These are phyloP conservation scores for Ciconia nigra DNA, from an alignment of 2,797 vertebrate species.

Conservation along the genomic window DNA sequence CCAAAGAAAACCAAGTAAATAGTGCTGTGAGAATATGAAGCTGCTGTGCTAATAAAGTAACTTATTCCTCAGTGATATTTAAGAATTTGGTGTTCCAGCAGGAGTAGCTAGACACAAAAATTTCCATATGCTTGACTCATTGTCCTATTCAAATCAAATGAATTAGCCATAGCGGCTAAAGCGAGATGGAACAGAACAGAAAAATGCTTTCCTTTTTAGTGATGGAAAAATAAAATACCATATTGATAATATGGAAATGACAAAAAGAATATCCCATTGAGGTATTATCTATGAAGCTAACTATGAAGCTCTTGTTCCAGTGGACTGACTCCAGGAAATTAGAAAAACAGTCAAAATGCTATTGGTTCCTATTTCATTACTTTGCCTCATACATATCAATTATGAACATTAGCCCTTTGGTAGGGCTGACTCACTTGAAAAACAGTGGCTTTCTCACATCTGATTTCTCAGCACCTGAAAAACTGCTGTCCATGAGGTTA, in stretches of 20 bases:
- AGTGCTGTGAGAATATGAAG: neutral
- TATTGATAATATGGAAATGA: constrained; percentile 11
- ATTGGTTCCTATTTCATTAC: neutral
- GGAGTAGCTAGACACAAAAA: neutral
- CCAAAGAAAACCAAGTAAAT: neutral
- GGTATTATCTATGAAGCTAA: neutral
- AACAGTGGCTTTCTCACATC: neutral
- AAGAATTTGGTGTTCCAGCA: neutral
- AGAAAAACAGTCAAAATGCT: neutral
- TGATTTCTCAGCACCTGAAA: neutral
- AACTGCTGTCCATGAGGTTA: neutral
- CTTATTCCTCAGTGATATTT: neutral
- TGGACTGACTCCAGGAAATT: constrained; percentile 13
- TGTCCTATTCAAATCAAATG: neutral
- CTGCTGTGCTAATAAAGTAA: neutral
- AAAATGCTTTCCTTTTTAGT: neutral
- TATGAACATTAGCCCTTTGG: neutral
- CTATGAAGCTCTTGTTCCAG: neutral
- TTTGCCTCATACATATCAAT: neutral
- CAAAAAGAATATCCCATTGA: neutral
- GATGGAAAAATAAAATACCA: neutral
- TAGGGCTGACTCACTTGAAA: neutral
- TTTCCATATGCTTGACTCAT: neutral
- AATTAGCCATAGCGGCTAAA: neutral
- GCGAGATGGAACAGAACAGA: neutral